Evolutionary conservation across 2,797 vertebrate genomes (phyloP), one percentile per base, ranked within the genome.

Genomic region (Forpus xanthops): DNA sequence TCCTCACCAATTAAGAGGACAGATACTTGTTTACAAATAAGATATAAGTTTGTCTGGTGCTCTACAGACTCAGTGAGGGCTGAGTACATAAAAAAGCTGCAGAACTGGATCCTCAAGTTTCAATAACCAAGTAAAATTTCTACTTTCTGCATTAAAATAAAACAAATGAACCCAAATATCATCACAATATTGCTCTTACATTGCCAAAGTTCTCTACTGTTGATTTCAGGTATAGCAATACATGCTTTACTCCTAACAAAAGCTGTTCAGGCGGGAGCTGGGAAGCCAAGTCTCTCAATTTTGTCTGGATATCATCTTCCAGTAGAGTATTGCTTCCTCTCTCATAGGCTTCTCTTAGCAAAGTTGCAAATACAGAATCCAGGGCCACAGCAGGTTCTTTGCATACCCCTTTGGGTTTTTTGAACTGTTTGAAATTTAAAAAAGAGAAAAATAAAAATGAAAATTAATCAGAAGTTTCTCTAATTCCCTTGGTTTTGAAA

Each of bases 171-270:
- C 10, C 5, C 15, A 16, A 49, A 3, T 8, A 74, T 15, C 24
- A 66, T 25, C 24, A 60, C 19, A 92, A 11, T 13, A 65, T 17
- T 62, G 39, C 12, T 86, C 98, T 97, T 97, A 99, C 99, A 87
- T 50, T 97, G 96, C 96, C 70, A 47, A 99, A 98, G 95, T 91
- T 98, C 55, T 99, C 98, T 96, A 99, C 98, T 1, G 98, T 97
- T 66, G 98, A 98, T 97, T 97, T 98, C 79, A 99, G 90, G 97
- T 99, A 99, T 1, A 99, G 98, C 87, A 99, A 97, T 41, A 98
- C 95, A 13, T 99, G 99, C 58, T 97, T 98, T 78, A 98, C 96
- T 5, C 97, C 97, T 20, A 98, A 74, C 10, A 97, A 97, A 52
- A 98, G 96, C 61, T 98, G 98, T 2, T 91, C 94, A 80, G 97